phyloP scores from a whole-genome alignment of 2,888 invertebrate genomes.

The Hydraecia micacea region DNA sequence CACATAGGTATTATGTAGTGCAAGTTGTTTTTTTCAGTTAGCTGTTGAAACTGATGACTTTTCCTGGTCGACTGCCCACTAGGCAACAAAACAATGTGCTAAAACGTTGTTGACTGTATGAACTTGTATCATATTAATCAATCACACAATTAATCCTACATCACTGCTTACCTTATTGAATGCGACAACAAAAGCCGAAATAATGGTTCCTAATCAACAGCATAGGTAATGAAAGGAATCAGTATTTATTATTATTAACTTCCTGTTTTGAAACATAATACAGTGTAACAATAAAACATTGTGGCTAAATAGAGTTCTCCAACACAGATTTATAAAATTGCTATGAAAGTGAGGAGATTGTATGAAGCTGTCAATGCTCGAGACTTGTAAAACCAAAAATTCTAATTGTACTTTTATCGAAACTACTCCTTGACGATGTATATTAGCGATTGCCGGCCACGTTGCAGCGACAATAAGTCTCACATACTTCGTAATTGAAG shows the following conservation, averaged over 20 bases:
- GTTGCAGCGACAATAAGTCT: conserved; percentile 91
- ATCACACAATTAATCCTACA: not conserved
- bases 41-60: not conserved
- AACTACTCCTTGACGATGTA: conserved; percentile 70
- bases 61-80: conserved; percentile 15
- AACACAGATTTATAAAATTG: not conserved
- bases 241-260: conserved; percentile 39
- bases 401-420: not conserved
- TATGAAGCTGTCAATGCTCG: not conserved
- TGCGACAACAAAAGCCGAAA: conserved; percentile 19
- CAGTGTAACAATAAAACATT: not conserved
- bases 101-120: not conserved
- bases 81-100: conserved; percentile 10
- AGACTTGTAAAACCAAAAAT: not conserved
- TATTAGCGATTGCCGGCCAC: conserved; percentile 91
- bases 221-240: conserved; percentile 40
- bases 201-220: conserved; percentile 43
- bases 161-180: conserved; percentile 3
- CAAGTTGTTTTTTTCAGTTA: not conserved
- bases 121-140: conserved; percentile 1
- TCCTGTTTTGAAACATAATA: conserved; percentile 30
- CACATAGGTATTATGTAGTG: not conserved
- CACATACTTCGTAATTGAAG: conserved; percentile 92
- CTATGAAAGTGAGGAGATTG: not conserved
- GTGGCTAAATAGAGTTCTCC: not conserved